Conservation (phyloP, 2,797 vertebrate genomes). For the Melanotaenia nigrans region DNA sequence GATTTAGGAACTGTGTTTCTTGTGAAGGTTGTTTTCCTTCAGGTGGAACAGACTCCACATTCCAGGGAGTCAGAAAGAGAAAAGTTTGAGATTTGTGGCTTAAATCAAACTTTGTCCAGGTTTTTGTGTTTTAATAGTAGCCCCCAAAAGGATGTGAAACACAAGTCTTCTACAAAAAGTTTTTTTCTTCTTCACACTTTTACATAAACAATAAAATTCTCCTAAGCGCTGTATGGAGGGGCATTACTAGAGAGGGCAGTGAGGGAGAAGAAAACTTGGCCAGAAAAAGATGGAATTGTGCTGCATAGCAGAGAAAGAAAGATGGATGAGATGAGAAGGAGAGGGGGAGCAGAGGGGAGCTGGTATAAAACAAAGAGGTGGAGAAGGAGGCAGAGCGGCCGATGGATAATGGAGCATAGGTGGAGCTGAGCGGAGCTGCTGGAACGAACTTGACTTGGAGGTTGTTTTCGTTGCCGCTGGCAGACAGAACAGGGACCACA, state of each 20-base stretch:
- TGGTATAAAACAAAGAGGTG: background rate
- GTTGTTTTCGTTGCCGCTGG: slow-evolving; percentile 76
- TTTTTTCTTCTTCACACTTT: background rate
- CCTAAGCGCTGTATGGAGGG: slow-evolving; percentile 3
- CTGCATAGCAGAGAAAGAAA: slow-evolving; percentile 10
- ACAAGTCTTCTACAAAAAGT: slow-evolving; percentile 3
- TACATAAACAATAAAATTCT: background rate
- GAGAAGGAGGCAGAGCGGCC: slow-evolving; percentile 7
- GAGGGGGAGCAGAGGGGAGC: slow-evolving; percentile 2
- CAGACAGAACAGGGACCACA: slow-evolving; percentile 66
- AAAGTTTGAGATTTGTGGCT: too few species aligned
- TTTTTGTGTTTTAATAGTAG: background rate
- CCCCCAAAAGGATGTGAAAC: slow-evolving; percentile 28
- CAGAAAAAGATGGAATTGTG: slow-evolving; percentile 17
- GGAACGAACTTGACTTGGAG: slow-evolving; percentile 49
- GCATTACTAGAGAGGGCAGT: slow-evolving; percentile 26
- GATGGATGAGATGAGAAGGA: background rate
- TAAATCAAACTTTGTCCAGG: background rate
- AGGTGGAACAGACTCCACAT: slow-evolving; percentile 40
- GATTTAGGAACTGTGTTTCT: slow-evolving; percentile 43
- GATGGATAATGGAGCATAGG: slow-evolving; percentile 40
- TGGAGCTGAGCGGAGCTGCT: slow-evolving; percentile 39
- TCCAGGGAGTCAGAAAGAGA: slow-evolving; percentile 26
- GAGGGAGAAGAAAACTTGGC: slow-evolving; percentile 46
- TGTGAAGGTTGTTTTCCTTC: slow-evolving; percentile 43